Evolutionary conservation across 2,113 vertebrate species (phyloP).

Genomic region (Stegostoma tigrinum): DNA sequence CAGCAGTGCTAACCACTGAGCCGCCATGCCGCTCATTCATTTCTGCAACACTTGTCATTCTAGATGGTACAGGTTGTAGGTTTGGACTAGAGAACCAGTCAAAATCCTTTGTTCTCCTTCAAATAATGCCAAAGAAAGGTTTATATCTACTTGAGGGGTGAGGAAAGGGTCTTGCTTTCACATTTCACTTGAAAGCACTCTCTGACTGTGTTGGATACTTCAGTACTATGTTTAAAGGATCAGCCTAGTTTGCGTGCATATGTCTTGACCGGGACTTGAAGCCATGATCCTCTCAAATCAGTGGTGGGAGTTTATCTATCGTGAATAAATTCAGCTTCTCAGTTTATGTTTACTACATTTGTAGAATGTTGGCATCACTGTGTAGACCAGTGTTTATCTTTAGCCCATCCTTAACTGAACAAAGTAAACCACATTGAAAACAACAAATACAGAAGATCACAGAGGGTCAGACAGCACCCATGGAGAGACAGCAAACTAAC

Average conservation of each 20-base stretch:
- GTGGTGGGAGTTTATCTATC: background rate
- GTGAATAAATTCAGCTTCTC: background rate
- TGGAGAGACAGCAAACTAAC: too few species aligned
- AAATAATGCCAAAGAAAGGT: background rate
- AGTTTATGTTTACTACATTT: too few species aligned
- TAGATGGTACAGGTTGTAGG: background rate
- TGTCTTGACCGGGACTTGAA: background rate
- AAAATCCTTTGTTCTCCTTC: background rate
- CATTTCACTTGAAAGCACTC: background rate
- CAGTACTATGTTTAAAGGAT: background rate
- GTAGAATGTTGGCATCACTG: too few species aligned
- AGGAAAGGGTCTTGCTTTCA: background rate
- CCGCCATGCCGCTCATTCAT: too few species aligned
- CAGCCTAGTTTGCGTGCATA: background rate
- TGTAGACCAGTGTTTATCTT: too few species aligned
- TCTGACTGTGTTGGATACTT: background rate
- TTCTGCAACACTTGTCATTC: too few species aligned
- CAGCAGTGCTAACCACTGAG: too few species aligned
- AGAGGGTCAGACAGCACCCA: too few species aligned
- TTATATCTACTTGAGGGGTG: background rate
- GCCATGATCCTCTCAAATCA: background rate
- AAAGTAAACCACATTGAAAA: too few species aligned
- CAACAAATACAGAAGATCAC: too few species aligned
- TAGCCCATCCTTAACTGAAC: too few species aligned
- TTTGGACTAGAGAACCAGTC: background rate